Percentiles rank a stretch among this genome's conserved stretches.
Conservation (phyloP, 2,113 vertebrate genomes). For the Poecilia latipinna region DNA sequence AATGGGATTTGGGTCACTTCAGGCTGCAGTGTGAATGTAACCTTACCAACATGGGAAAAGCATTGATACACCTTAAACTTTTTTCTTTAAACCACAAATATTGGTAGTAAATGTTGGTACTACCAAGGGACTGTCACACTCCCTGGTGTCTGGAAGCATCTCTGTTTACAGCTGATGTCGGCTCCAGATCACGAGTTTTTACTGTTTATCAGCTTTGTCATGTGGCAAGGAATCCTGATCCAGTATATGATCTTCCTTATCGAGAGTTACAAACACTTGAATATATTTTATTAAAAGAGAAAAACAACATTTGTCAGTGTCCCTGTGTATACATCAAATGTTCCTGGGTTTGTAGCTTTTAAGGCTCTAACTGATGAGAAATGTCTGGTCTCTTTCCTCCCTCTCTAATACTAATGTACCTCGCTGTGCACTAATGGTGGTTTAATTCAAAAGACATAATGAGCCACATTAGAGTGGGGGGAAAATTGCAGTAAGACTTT, state of each 20-base stretch:
- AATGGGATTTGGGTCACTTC: no score
- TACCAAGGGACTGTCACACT: not conserved
- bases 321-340: not conserved
- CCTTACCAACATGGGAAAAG: not conserved
- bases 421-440: slow-evolving; percentile 4
- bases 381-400: not conserved
- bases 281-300: not conserved
- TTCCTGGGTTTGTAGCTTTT: not conserved
- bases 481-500: not conserved
- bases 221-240: no score
- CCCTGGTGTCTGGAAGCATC: not conserved
- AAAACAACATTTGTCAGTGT: not conserved
- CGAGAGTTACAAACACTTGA: not conserved
- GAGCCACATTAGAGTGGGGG: not conserved
- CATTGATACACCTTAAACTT: not conserved
- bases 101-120: not conserved
- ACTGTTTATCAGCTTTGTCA: not conserved
- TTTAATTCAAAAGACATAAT: slow-evolving; percentile 5
- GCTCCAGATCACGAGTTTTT: not conserved
- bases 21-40: no score
- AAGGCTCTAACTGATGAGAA: not conserved
- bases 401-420: not conserved
- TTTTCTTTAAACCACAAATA: not conserved
- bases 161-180: not conserved
- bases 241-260: no score